A percentile compares a stretch with the other conserved stretches of the same genome.
Evolutionary conservation across 2,888 invertebrate genomes (phyloP).

Genomic region (Synergus itoensis): DNA sequence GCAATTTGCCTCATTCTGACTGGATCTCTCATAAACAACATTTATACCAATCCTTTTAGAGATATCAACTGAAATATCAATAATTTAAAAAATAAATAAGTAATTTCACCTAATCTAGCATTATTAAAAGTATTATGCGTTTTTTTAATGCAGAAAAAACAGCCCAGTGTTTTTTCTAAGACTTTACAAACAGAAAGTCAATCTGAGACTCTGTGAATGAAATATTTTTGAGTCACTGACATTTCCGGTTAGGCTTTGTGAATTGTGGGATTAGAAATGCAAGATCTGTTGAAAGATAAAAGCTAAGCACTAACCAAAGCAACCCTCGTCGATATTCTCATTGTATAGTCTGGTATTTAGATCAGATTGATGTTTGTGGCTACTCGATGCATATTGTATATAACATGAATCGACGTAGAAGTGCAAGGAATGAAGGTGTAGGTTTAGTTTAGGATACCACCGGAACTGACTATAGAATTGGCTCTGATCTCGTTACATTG

Average conservation of each 20-base stretch:
- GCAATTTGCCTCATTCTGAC: conserved; percentile 31
- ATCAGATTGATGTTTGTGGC: conserved; percentile 69
- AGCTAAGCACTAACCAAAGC: conserved; percentile 1
- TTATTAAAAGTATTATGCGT: too few species aligned
- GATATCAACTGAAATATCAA: not conserved
- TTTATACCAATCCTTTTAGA: conserved; percentile 5
- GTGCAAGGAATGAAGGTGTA: conserved; percentile 30
- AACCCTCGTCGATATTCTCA: conserved; percentile 42
- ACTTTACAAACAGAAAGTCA: conserved; percentile 11
- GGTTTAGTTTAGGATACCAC: conserved; percentile 40
- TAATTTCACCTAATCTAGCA: too few species aligned
- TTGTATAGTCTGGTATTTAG: conserved; percentile 63
- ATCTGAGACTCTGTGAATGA: not conserved
- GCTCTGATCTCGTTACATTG: conserved; percentile 68
- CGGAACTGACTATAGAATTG: conserved; percentile 59
- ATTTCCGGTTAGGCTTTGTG: conserved; percentile 8
- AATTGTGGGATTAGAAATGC: conserved; percentile 29
- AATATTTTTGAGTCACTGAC: not conserved
- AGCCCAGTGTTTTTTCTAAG: not conserved
- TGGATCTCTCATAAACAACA: conserved; percentile 5
- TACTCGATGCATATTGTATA: conserved; percentile 57
- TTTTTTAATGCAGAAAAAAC: not conserved
- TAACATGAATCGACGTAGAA: conserved; percentile 49
- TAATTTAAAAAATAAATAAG: not conserved
- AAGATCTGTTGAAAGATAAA: conserved; percentile 50